Evolutionary conservation across 2,113 vertebrate genomes (phyloP).

Genomic region (Clupea harengus): DNA sequence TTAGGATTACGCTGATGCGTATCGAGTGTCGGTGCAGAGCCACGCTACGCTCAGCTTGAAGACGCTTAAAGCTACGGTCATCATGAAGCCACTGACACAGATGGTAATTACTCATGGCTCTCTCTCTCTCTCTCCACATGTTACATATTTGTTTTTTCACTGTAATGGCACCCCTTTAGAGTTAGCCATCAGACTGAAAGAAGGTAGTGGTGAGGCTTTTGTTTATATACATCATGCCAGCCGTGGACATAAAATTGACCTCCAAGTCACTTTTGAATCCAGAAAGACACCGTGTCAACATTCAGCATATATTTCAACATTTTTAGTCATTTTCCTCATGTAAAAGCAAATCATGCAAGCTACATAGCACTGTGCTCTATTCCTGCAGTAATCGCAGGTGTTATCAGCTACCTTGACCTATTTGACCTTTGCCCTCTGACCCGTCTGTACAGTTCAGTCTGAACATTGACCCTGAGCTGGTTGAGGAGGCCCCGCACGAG

Average conservation of each 20-base stretch:
- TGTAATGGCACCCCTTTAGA: background rate
- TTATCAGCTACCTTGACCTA: no score
- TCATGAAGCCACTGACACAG: conserved; percentile 70
- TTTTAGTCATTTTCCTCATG: background rate
- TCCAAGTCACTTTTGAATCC: background rate
- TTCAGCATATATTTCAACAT: background rate
- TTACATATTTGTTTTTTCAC: background rate
- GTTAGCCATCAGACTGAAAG: background rate
- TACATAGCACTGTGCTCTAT: background rate
- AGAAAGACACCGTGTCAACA: background rate
- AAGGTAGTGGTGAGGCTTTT: no score
- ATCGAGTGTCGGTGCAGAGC: conserved; percentile 70
- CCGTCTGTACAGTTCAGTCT: conserved; percentile 73
- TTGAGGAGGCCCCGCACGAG: conserved; percentile 64
- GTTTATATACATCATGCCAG: no score
- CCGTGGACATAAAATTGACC: no score
- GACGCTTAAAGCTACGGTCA: conserved; percentile 71
- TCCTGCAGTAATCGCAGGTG: no score
- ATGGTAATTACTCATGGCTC: conserved; percentile 60
- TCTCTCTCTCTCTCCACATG: background rate
- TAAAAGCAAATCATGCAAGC: no score
- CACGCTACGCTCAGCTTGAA: conserved; percentile 78
- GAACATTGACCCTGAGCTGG: conserved; percentile 74
- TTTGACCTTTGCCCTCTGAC: background rate
- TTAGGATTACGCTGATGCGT: conserved; percentile 79